Base-by-base conservation (phyloP, 2,888 invertebrate genomes). In the Sisyra terminalis region DNA sequence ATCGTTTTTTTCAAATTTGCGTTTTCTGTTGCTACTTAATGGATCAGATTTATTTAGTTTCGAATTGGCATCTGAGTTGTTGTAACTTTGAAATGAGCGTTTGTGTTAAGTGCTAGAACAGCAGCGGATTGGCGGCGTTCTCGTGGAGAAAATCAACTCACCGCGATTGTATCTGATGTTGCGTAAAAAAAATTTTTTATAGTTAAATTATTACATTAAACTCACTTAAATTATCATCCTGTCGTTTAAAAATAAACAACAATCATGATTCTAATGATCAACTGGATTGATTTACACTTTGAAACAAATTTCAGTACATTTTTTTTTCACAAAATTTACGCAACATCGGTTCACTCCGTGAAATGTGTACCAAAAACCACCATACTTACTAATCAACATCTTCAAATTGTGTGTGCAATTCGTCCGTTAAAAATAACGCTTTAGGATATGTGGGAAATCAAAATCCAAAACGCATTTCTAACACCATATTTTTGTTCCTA, bases 71-170 rank as follows among this genome's bases (percentile, higher is more conserved):
- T 13, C 9, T 14, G 32, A 32, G 8, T 14, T 24, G 24, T 24
- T 24, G 24, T 24, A 24, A 24, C 24, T 24, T 24, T 24, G 16
- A 35, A 35, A 35, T 35, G n/a, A 35, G 16, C 14, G 14, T 11
- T 17, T 18, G 24, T 24, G 35, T 15, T 18, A 59, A 60, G 61
- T 61, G 63, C 58, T 66, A 66, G 69, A 68, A 67, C 62, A 61
- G 65, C 64, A 66, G 61, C 43, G 43, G 38, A 42, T 42, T 24
- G 42, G 34, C 35, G 42, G 42, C 34, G 42, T 29, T 37, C 37
- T 37, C 18, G 37, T 37, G 37, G 16, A 37, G 11, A 35, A 31
- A 31, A 35, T 35, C 35, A 35, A 35, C 35, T 35, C 15, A 35
- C 14, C 35, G 35, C 35, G 35, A 35, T 35, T 35, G 14, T 35